These are phyloP conservation scores for Deilephila elpenor DNA, from an alignment of 2,888 invertebrate genomes.

Conservation along the genomic window DNA sequence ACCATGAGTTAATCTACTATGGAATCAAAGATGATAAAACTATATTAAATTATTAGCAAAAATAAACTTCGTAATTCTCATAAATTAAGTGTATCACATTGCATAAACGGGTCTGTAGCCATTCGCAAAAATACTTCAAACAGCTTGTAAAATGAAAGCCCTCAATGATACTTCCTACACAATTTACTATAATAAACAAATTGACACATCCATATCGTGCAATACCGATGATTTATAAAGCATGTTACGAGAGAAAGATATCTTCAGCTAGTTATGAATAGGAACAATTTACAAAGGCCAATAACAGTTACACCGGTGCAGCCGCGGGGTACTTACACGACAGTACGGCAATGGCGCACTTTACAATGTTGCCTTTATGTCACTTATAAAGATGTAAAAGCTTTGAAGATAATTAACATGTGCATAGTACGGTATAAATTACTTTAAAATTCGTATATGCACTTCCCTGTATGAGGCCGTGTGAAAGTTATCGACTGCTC, in stretches of 20 bases:
- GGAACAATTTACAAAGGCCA: slow-evolving; percentile 61
- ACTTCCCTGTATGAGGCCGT: too few species aligned
- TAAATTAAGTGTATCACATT: too few species aligned
- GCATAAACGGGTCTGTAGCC: too few species aligned
- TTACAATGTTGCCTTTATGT: slow-evolving; percentile 14
- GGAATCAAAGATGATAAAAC: too few species aligned
- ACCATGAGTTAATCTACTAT: too few species aligned
- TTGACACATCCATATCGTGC: neutral
- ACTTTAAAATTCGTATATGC: neutral
- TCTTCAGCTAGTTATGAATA: slow-evolving; percentile 55
- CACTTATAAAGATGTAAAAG: slow-evolving; percentile 36
- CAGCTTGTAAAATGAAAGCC: too few species aligned
- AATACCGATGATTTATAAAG: slow-evolving; percentile 3
- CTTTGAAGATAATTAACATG: neutral
- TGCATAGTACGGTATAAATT: neutral
- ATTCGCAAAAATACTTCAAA: too few species aligned
- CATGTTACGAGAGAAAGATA: neutral
- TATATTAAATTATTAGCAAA: too few species aligned
- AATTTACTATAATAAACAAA: neutral
- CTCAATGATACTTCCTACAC: too few species aligned
- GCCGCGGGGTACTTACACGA: slow-evolving; percentile 45
- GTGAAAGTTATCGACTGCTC: neutral
- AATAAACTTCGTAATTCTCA: too few species aligned
- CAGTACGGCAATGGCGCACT: slow-evolving; percentile 43
- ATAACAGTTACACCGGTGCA: slow-evolving; percentile 56